Base-by-base conservation (phyloP, 2,888 invertebrate species). In the Perizoma affinitatum region DNA sequence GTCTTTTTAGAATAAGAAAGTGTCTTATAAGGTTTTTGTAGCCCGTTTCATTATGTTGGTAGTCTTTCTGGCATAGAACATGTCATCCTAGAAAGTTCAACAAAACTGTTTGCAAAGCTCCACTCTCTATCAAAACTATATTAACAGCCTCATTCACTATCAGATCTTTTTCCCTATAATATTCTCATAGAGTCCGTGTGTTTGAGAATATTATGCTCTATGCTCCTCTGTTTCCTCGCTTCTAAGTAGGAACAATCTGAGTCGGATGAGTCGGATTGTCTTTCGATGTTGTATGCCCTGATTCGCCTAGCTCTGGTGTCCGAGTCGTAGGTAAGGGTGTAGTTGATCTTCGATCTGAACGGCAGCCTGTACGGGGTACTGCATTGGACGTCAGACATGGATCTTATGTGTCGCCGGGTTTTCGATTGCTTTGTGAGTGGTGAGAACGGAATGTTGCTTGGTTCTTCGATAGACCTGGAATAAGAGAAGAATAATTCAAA, bases 341-440 rank as follows among this genome's bases (percentile, higher is more conserved):
- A 84, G 44, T 81, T 86, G 48, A 81, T 80, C 61, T 86, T 79
- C 0, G 86, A 82, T 58, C 88, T 80, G 75, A 85, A 87, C 2
- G 84, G 80, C 35, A 88, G 73, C 57, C 86, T 80, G 76, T 86
- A 88, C 0, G 91, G 91, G 0, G 91, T 90, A 68, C 91, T 91
- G 81, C 82, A 87, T 53, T 91, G 91, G 6, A 92, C 92, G 60
- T 92, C 92, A 0, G 92, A 92, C 92, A 92, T 92, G 0, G 92
- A 92, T 51, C 92, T 74, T 61, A 91, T 92, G 70, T 92, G 92
- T 59, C 92, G 80, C 67, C 90, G 76, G 45, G 78, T 67, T 67
- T 91, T 92, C 6, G 85, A 88, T 56, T 87, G 88, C 67, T 84
- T 90, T 50, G 90, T 87, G 52, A 92, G 82, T 1, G 89, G 88